Conservation (phyloP, 2,113 vertebrate genomes). For the Saiga tatarica region DNA sequence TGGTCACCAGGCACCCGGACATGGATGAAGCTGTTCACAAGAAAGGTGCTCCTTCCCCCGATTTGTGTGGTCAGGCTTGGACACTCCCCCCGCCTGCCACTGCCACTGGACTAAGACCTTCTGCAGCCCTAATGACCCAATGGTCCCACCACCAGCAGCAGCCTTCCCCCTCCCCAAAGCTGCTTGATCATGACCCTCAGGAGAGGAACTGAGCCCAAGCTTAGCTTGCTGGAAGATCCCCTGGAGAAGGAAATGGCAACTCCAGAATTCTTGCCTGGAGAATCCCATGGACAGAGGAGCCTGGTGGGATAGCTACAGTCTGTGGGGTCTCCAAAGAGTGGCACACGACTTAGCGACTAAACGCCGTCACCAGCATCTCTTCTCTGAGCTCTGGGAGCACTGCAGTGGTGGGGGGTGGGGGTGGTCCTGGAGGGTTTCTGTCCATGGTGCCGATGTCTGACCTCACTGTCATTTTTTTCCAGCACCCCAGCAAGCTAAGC, state of each 20-base stretch:
- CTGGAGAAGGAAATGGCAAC: background rate
- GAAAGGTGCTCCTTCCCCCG: conserved; percentile 84
- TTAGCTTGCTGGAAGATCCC: background rate
- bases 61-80: background rate
- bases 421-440: background rate
- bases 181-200: background rate
- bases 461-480: conserved; percentile 31
- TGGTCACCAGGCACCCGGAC: conserved; percentile 94
- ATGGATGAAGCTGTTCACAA: conserved; percentile 92
- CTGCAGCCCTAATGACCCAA: background rate
- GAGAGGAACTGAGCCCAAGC: background rate
- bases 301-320: background rate
- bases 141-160: background rate
- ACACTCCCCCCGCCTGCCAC: background rate
- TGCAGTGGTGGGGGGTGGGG: background rate
- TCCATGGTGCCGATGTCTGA: background rate
- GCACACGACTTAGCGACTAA: background rate
- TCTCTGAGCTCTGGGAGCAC: background rate
- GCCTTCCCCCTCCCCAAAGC: background rate
- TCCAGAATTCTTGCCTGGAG: background rate
- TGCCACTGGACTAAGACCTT: background rate
- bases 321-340: background rate
- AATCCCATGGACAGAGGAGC: background rate
- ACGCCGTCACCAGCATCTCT: background rate
- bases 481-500: conserved; percentile 93